Conservation (phyloP, 2,888 invertebrate genomes). For the Microctonus aethiopoides region DNA sequence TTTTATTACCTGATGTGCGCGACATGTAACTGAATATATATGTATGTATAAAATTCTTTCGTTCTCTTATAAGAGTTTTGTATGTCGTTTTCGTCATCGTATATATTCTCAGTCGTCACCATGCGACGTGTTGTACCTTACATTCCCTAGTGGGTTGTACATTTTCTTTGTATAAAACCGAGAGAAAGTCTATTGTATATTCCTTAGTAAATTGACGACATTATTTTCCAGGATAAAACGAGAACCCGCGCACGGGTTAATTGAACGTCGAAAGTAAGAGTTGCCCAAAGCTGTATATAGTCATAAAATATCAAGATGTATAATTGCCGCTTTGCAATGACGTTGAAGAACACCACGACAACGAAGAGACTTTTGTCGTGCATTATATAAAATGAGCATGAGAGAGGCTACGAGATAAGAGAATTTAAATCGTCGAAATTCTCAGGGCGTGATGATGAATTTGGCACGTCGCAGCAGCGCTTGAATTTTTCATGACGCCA, state of each 20-base stretch:
- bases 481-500: conserved; percentile 44
- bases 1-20: conserved; percentile 11
- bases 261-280: conserved; percentile 4
- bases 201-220: not conserved
- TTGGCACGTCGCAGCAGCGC: conserved; percentile 28
- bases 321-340: conserved; percentile 22
- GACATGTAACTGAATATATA: not conserved
- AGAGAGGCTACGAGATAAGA: not conserved
- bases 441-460: conserved; percentile 28
- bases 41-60: not conserved
- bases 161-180: not conserved
- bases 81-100: not conserved
- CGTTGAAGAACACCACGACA: not conserved
- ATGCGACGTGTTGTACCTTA: not conserved
- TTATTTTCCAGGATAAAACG: conserved; percentile 20
- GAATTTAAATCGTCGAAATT: conserved; percentile 19
- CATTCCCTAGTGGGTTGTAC: conserved; percentile 3
- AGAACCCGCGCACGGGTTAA: conserved; percentile 13
- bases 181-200: conserved; percentile 27
- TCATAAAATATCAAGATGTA: conserved; percentile 13
- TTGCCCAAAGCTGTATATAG: not conserved
- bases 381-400: not conserved
- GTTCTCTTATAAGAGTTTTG: not conserved
- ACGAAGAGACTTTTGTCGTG: not conserved
- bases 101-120: not conserved